Base-by-base conservation (phyloP, 2,888 invertebrate genomes). In the Napeogenes sylphis region DNA sequence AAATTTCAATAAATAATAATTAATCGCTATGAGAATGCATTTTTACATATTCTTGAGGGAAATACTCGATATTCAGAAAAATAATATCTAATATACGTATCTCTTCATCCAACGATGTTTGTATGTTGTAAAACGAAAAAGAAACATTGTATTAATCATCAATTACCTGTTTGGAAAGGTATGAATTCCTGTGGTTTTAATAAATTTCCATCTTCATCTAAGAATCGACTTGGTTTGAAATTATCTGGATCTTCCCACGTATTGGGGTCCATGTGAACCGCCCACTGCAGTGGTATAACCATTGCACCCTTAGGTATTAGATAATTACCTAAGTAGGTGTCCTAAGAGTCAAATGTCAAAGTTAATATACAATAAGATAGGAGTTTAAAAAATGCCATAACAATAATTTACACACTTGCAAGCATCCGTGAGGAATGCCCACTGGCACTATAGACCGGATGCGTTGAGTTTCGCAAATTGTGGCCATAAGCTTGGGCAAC, bases 221-320 rank as follows among this genome's bases (percentile, higher is more conserved):
- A 78, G 76, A 97, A 97, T 58, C 96, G 89, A 21, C 90, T 86
- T 0, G 96, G 96, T 54, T 91, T 90, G 75, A 93, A 97, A 45
- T 83, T 76, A 4, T 94, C 92, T 0, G 96, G 95, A 38, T 94
- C 82, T 0, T 91, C 81, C 95, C 95, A 97, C 33, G 91, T 80
- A 2, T 83, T 75, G 0, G 93, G 91, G 73, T 95, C 92, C 92
- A 94, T 95, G 75, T 97, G 96, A 8, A 96, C 84, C 0, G 95
- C 95, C 95, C 96, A 96, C 74, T 94, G 94, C 21, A 96, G 81
- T 0, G 96, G 94, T n/a, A 97, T 86, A 13, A 97, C 85, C 96
- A 96, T 91, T 69, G 93, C 76, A 73, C 94, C 92, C 77, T 93
- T 93, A 0, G 95, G 94, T 58, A 97, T 91, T 61, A 76, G 84